Evolutionary conservation across 1,140 invertebrate genomes (phyloP).

Genomic region (Drosophila tropicalis): DNA sequence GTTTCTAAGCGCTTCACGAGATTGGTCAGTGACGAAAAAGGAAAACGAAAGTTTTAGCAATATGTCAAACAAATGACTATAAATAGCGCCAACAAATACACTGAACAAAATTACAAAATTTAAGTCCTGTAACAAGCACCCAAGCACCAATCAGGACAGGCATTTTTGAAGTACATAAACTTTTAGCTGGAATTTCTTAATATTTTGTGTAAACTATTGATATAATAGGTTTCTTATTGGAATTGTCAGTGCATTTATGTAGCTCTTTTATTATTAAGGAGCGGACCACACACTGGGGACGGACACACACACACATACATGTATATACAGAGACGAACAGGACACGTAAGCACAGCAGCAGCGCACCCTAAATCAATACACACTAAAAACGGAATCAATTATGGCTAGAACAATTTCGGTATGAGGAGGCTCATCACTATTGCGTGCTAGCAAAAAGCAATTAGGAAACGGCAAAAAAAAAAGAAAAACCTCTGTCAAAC

Average conservation of each 20-base stretch:
- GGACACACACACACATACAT: constrained; percentile 28
- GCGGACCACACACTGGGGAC: constrained; percentile 23
- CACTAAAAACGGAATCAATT: constrained; percentile 72
- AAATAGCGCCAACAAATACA: constrained; percentile 52
- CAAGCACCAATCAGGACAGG: background rate
- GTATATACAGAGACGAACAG: constrained; percentile 22
- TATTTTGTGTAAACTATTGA: too few species aligned
- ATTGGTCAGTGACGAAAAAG: constrained; percentile 27
- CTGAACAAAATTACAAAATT: background rate
- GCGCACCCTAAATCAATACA: constrained; percentile 74
- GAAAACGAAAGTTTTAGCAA: constrained; percentile 66
- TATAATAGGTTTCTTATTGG: too few species aligned
- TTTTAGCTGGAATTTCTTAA: background rate
- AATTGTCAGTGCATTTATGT: constrained; percentile 19
- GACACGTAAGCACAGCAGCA: constrained; percentile 60
- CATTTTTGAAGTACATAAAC: background rate
- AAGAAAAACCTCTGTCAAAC: constrained; percentile 21
- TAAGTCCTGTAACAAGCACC: too few species aligned
- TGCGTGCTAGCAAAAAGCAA: constrained; percentile 68
- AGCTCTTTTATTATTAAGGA: constrained; percentile 28
- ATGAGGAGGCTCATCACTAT: constrained; percentile 28
- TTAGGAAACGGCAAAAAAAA: constrained; percentile 48
- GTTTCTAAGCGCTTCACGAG: constrained; percentile 47
- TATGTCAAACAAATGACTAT: constrained; percentile 66
- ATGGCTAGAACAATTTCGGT: constrained; percentile 25